phyloP scores from a whole-genome alignment of 1,140 invertebrate species.

The Drosophila sproati region DNA sequence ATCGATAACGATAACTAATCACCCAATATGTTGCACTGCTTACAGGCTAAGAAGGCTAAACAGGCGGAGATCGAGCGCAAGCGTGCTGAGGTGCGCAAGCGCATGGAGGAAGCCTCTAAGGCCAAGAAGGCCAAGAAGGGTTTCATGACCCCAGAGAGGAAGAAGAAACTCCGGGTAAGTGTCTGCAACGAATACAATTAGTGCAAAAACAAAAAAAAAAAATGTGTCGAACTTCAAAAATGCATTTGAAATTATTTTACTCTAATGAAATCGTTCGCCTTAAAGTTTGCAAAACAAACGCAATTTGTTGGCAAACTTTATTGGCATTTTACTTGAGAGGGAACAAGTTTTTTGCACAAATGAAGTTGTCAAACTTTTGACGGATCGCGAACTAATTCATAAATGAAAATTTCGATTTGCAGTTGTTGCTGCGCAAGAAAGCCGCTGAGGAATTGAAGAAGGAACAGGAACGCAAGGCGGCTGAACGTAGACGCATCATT shows the following conservation, averaged over 20 bases:
- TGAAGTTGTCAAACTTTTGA: too few relatives aligned
- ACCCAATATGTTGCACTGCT: constrained; percentile 12
- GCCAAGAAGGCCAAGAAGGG: constrained; percentile 98
- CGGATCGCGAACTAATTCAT: too few relatives aligned
- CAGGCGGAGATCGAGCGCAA: constrained; percentile 97
- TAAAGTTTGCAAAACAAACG: too few relatives aligned
- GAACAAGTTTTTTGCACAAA: not conserved
- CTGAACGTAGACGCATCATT: constrained; percentile 98
- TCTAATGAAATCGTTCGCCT: too few relatives aligned
- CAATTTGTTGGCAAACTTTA: too few relatives aligned
- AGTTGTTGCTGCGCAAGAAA: constrained; percentile 99
- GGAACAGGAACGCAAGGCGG: constrained; percentile 99
- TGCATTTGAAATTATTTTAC: too few relatives aligned
- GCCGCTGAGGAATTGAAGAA: constrained; percentile 99
- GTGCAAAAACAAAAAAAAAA: too few relatives aligned
- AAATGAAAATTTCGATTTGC: constrained; percentile 6
- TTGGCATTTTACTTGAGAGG: too few relatives aligned
- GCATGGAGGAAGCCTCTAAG: constrained; percentile 97
- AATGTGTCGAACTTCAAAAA: too few relatives aligned
- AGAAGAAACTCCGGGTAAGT: constrained; percentile 98
- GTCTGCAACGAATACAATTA: too few relatives aligned
- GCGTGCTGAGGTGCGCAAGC: constrained; percentile 97
- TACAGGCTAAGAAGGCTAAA: constrained; percentile 96
- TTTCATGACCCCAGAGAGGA: constrained; percentile 99
- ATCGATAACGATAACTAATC: constrained; percentile 10